Conservation (phyloP, 2,113 vertebrate genomes). For the Myxocyprinus asiaticus region DNA sequence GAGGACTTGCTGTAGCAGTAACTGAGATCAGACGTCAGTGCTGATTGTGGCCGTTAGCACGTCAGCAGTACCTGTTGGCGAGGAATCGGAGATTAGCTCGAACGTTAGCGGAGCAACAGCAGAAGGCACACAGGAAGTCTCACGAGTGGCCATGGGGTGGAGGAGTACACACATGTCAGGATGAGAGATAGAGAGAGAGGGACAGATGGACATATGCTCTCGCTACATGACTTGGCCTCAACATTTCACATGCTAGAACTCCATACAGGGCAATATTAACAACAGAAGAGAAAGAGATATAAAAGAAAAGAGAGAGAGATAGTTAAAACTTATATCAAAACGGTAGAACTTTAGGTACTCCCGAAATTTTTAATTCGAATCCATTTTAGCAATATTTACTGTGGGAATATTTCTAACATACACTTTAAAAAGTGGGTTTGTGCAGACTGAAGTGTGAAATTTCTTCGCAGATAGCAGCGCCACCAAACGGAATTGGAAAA, state of each 20-base stretch:
- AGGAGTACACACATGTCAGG: slow-evolving; percentile 67
- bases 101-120: slow-evolving; percentile 32
- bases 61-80: slow-evolving; percentile 43
- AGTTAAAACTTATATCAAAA: too few relatives aligned
- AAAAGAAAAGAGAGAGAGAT: slow-evolving; percentile 7
- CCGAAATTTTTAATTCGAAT: too few relatives aligned
- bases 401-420: too few relatives aligned
- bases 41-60: slow-evolving; percentile 50
- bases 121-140: slow-evolving; percentile 47
- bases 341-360: too few relatives aligned
- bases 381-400: too few relatives aligned
- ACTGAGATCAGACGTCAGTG: neutral
- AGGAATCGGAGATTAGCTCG: slow-evolving; percentile 40
- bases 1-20: too few relatives aligned
- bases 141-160: slow-evolving; percentile 60
- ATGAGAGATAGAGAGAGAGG: slow-evolving; percentile 54
- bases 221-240: slow-evolving; percentile 62
- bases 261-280: slow-evolving; percentile 57
- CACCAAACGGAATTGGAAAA: too few relatives aligned
- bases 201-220: slow-evolving; percentile 64
- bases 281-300: slow-evolving; percentile 38
- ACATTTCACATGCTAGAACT: slow-evolving; percentile 60
- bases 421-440: too few relatives aligned
- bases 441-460: too few relatives aligned
- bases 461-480: too few relatives aligned